These are phyloP conservation scores for Hemiprocne comata DNA, from an alignment of 2,113 vertebrate genomes.

Conservation along the genomic window DNA sequence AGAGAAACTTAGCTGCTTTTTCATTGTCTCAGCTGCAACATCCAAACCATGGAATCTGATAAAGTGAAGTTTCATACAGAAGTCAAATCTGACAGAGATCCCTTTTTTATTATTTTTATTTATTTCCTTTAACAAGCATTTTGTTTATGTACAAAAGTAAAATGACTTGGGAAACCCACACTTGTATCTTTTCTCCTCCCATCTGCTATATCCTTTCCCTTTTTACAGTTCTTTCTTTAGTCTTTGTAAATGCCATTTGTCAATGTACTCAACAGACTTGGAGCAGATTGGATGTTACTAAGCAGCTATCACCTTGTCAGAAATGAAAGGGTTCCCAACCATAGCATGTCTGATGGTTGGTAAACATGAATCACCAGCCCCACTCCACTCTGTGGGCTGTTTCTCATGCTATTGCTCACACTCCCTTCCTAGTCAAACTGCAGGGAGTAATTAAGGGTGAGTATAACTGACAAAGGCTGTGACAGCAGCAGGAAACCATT, in stretches of 20 bases:
- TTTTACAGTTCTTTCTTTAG: neutral
- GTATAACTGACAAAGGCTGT: neutral
- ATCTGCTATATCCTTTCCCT: neutral
- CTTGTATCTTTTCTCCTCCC: neutral
- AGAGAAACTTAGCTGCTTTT: neutral
- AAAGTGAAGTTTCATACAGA: neutral
- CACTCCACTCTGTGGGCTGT: neutral
- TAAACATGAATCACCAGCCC: neutral
- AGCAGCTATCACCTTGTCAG: neutral
- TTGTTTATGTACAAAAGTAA: neutral
- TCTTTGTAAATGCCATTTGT: neutral
- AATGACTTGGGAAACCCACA: neutral
- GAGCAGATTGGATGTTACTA: neutral
- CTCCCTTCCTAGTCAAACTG: neutral
- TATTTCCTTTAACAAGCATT: neutral
- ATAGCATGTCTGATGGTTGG: neutral
- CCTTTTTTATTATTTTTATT: too few relatives aligned
- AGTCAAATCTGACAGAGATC: accelerated
- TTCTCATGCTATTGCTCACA: neutral
- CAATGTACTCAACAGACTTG: neutral
- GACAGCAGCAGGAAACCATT: neutral
- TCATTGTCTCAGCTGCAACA: neutral
- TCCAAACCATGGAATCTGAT: neutral
- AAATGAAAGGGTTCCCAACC: neutral
- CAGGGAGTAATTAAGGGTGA: neutral